These are phyloP conservation scores for Deroptyus accipitrinus DNA, from an alignment of 2,113 vertebrate species.

Conservation along the genomic window DNA sequence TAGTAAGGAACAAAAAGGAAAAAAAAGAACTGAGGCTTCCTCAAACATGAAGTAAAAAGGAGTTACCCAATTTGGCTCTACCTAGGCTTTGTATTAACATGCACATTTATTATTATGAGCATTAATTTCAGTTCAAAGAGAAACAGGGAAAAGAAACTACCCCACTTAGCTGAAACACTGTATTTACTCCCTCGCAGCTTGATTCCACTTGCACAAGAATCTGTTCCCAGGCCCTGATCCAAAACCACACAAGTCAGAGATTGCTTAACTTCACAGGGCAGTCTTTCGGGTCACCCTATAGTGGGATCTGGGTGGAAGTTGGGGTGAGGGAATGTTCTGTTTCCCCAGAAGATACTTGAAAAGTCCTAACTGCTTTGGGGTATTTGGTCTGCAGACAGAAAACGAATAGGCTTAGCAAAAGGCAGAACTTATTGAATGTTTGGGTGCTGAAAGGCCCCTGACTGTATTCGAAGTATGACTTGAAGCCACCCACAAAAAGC, in stretches of 20 bases:
- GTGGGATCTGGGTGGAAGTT: accelerated
- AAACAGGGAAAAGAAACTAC: not conserved
- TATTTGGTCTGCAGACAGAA: not conserved
- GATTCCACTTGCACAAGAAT: not conserved
- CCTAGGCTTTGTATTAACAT: not conserved
- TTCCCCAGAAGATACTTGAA: not conserved
- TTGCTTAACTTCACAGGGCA: not conserved
- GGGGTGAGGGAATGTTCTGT: not conserved
- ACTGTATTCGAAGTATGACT: not conserved
- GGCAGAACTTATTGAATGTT: not conserved
- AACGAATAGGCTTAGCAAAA: not conserved
- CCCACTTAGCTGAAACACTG: not conserved
- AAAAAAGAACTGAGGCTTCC: not conserved
- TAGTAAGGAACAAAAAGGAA: not conserved
- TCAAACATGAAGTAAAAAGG: not conserved
- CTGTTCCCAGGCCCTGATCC: not conserved
- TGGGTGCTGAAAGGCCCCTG: not conserved
- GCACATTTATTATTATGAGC: not conserved
- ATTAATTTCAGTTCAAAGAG: not conserved
- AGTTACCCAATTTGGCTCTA: not conserved
- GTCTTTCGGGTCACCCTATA: not conserved
- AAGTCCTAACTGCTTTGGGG: not conserved
- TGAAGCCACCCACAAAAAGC: not conserved
- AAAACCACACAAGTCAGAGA: not conserved
- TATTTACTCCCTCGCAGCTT: not conserved